Percentiles rank a stretch among this genome's conserved stretches.
Evolutionary conservation across 2,888 invertebrate species (phyloP).

Genomic region (Cantharis lateralis): DNA sequence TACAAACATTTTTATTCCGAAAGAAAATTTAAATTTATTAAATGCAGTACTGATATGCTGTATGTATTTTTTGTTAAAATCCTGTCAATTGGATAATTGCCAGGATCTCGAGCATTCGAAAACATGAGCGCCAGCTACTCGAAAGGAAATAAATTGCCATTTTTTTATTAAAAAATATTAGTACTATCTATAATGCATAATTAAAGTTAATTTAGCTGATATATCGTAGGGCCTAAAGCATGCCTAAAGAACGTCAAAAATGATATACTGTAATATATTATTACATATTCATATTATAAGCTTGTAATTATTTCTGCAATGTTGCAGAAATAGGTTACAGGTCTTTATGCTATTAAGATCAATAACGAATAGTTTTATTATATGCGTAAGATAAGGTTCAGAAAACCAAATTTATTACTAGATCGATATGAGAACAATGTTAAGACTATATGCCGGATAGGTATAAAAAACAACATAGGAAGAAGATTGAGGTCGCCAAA

Average conservation of each 20-base stretch:
- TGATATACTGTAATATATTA: no score
- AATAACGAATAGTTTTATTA: neutral
- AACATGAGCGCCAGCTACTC: neutral
- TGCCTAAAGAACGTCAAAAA: no score
- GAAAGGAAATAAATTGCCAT: no score
- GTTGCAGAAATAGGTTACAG: neutral
- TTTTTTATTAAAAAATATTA: neutral
- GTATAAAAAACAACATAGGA: neutral
- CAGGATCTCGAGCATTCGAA: neutral
- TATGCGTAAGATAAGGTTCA: neutral
- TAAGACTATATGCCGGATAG: neutral
- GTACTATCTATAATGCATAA: no score
- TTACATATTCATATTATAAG: neutral
- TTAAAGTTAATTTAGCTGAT: neutral
- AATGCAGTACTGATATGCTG: no score
- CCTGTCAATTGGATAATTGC: neutral
- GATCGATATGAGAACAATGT: neutral
- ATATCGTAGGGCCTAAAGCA: neutral
- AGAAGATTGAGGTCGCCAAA: neutral
- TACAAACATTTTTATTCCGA: no score
- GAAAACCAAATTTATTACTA: neutral
- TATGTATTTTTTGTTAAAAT: neutral
- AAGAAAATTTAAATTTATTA: no score
- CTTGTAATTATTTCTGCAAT: neutral
- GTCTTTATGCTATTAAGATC: neutral